Evolutionary conservation across 2,888 invertebrate species (phyloP).

Genomic region (Aphidius colemani): DNA sequence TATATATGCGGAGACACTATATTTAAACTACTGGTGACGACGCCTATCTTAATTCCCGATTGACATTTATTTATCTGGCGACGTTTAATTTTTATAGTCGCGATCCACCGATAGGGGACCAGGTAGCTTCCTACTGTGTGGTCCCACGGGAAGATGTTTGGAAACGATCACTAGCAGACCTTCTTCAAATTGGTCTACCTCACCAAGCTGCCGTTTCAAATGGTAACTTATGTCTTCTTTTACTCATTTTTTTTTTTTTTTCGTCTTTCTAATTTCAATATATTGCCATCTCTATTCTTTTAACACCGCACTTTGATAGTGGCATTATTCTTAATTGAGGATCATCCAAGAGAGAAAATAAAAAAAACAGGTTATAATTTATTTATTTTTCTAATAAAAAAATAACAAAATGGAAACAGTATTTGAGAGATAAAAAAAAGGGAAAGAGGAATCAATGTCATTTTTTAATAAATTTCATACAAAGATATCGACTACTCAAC

Average conservation of each 20-base stretch:
- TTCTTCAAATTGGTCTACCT: constrained; percentile 11
- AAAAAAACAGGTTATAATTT: neutral
- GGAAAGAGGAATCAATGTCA: too few relatives aligned
- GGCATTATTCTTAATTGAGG: neutral
- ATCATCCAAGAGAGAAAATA: neutral
- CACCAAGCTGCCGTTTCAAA: neutral
- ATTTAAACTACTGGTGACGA: constrained; percentile 35
- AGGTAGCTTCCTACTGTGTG: constrained; percentile 57
- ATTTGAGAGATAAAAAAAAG: too few relatives aligned
- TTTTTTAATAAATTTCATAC: too few relatives aligned
- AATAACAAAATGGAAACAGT: too few relatives aligned
- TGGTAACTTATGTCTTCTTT: neutral
- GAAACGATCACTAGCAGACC: neutral
- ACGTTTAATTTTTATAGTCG: constrained; percentile 58
- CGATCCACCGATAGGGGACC: constrained; percentile 53
- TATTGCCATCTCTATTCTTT: neutral
- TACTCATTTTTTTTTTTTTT: neutral
- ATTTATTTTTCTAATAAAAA: neutral
- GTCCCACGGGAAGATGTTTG: constrained; percentile 39
- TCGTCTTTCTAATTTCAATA: neutral
- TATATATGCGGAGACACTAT: constrained; percentile 11
- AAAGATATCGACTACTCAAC: too few relatives aligned
- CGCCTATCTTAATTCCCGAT: constrained; percentile 57
- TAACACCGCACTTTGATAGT: neutral
- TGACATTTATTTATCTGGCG: constrained; percentile 59